Base-by-base conservation (phyloP, 2,888 invertebrate species). In the Epirrhoe alternata region DNA sequence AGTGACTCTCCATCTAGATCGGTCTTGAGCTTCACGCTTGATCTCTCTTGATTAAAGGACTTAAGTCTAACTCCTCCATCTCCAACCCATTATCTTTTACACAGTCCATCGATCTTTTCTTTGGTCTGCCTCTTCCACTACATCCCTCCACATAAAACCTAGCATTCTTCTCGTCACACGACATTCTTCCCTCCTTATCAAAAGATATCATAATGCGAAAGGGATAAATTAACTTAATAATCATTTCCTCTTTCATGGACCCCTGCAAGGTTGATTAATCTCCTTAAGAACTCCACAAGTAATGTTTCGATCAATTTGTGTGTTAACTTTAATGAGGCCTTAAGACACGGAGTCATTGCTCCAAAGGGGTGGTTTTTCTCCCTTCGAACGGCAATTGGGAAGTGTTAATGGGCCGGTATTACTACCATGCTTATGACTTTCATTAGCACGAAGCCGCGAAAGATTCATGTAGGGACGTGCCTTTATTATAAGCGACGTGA, bases 391-490 rank as follows among this genome's bases (percentile, higher is more conserved):
- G 83, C 84, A 88, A 88, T 91, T 87, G 84, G 79, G 86, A 88
- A 84, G 85, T 89, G 88, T 85, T 90, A 92, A 91, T 91, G 85
- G 85, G 77, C 77, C 70, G 78, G 84, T 87, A 86, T 89, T 89
- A 90, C 85, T 86, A 76, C 86, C 87, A 87, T 89, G 86, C 87
- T 90, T 89, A 91, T 90, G 88, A 91, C 84, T 89, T 88, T 89
- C 88, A 91, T 90, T 90, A 92, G 85, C 80, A 84, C 82, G 82
- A 83, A 88, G 86, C 89, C 86, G 82, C 87, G 80, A 88, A 86
- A 87, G 88, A 90, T 90, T 88, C 88, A 87, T 88, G 86, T 88
- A 83, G 86, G 85, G 77, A 92, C 90, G 90, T 90, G 90, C 86
- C 82, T 85, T 89, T 88, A 88, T 90, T 89, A 90, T 80, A 84